Conservation (phyloP, 2,888 invertebrate genomes). For the Phoenoteleia sp. region DNA sequence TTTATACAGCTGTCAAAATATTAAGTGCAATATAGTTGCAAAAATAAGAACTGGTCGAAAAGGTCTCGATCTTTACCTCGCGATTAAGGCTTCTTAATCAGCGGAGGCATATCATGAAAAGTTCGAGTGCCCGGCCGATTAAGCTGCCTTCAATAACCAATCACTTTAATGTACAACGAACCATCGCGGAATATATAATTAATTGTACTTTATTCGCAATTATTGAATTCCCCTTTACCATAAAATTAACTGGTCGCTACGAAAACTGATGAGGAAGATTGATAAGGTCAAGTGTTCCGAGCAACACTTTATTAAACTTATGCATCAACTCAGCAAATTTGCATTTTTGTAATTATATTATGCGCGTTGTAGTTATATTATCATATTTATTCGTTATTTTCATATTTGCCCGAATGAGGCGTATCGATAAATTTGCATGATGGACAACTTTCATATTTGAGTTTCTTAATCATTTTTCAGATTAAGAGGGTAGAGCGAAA, state of each 20-base stretch:
- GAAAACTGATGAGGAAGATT: constrained; percentile 41
- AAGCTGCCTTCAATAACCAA: constrained; percentile 33
- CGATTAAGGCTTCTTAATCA: constrained; percentile 13
- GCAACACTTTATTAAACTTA: constrained; percentile 21
- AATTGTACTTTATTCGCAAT: constrained; percentile 56
- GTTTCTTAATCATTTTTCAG: background rate
- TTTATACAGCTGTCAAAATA: constrained; percentile 38
- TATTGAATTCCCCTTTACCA: constrained; percentile 39
- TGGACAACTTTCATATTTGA: background rate
- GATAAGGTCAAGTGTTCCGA: constrained; percentile 39
- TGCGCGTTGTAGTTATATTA: constrained; percentile 10
- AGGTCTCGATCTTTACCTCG: background rate
- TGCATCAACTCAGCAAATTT: background rate
- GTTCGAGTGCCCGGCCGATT: background rate
- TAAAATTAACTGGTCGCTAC: constrained; percentile 50
- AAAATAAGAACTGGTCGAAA: constrained; percentile 14
- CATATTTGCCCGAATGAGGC: background rate
- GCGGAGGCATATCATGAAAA: constrained; percentile 41
- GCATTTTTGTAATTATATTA: constrained; percentile 27
- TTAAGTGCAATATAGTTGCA: constrained; percentile 13
- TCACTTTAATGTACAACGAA: constrained; percentile 25
- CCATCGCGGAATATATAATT: constrained; percentile 44
- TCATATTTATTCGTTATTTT: constrained; percentile 38
- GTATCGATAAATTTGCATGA: constrained; percentile 4
- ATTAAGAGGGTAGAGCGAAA: background rate